A percentile compares a stretch with the other conserved stretches of the same genome.
Evolutionary conservation across 2,888 invertebrate species (phyloP).

Genomic region (Caenorhabditis zanzibari): DNA sequence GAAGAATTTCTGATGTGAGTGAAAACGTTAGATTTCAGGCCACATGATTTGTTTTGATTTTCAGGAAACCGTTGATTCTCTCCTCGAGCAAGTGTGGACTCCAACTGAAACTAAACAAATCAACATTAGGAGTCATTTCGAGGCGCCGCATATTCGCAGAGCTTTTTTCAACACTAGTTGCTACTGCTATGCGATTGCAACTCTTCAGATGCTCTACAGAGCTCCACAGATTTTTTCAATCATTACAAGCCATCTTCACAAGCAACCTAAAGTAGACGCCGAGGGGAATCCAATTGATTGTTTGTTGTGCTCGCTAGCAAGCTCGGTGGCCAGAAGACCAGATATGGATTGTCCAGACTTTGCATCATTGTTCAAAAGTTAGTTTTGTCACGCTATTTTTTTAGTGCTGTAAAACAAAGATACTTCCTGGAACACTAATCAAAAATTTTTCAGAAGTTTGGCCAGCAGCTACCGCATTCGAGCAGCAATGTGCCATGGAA

Average conservation of each 20-base stretch:
- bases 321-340: conserved; percentile 27
- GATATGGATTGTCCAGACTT: conserved; percentile 7
- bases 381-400: not conserved
- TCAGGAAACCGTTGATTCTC: conserved; percentile 7
- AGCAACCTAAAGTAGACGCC: too few species aligned
- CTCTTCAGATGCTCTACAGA: conserved; percentile 32
- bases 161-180: conserved; percentile 22
- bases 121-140: conserved; percentile 22
- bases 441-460: too few species aligned
- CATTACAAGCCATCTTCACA: conserved; percentile 3
- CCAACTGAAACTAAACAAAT: not conserved
- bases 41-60: conserved; percentile 11
- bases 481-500: conserved; percentile 48
- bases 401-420: too few species aligned
- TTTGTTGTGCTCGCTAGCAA: conserved; percentile 16
- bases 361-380: conserved; percentile 2
- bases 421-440: too few species aligned
- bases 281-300: not conserved
- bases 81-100: not conserved
- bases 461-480: not conserved
- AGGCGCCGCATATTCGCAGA: conserved; percentile 27
- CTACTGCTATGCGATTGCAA: conserved; percentile 40
- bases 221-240: conserved; percentile 51
- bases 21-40: not conserved
- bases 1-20: conserved; percentile 26